Conservation (phyloP, 2,797 vertebrate species). For the Eremophila alpestris region DNA sequence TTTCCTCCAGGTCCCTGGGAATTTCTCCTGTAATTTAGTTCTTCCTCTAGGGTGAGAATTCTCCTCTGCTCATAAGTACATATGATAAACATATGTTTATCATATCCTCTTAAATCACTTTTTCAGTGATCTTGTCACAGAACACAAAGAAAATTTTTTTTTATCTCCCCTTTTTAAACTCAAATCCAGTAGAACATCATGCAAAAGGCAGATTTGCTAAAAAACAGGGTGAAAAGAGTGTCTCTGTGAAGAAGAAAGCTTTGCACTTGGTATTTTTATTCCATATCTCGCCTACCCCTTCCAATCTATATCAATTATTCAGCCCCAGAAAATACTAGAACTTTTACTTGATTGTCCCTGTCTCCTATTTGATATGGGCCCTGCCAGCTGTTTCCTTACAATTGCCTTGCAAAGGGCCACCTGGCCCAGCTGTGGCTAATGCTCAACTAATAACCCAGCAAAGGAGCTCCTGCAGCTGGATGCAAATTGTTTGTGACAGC, state of each 20-base stretch:
- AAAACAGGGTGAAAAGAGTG: not conserved
- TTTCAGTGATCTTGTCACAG: not conserved
- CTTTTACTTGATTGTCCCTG: not conserved
- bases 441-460: not conserved
- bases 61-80: not conserved
- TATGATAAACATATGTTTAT: constrained; percentile 4
- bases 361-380: accelerated
- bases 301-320: not conserved
- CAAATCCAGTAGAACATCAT: not conserved
- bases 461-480: not conserved
- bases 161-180: not conserved
- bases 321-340: not conserved
- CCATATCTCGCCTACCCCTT: not conserved
- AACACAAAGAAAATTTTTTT: not conserved
- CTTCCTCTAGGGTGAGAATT: not conserved
- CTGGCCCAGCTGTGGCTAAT: not conserved
- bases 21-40: not conserved
- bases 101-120: not conserved
- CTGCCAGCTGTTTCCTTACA: not conserved
- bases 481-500: not conserved
- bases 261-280: not conserved
- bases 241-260: not conserved
- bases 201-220: not conserved
- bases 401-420: not conserved
- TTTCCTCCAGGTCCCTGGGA: not conserved